Evolutionary conservation across 2,113 vertebrate species (phyloP), one percentile per base, ranked within the genome.

Genomic region (Notothenia rossii): DNA sequence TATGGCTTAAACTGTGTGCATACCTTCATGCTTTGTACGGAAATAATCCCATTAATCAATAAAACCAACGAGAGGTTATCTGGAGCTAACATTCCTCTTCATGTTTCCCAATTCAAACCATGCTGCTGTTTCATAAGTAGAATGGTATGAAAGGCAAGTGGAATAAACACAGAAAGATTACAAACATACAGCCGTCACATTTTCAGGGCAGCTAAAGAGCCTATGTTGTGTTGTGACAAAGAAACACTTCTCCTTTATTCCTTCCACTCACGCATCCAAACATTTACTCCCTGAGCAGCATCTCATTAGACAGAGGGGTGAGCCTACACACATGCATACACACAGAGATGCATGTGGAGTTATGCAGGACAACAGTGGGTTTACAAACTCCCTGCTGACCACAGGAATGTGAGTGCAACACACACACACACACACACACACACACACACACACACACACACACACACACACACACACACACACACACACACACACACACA

Each of bases 371-470:
- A 82, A 67, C 40, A 83, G 77, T 45, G 65, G 63, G 64, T 71
- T 25, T 51, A 49, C 58, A 74, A 65, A 83, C 66, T 69, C 68
- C 83, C 56, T 49, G 56, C 74, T 76, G 83, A 84, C 83, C 85
- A 56, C 79, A 90, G 88, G 91, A 90, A 92, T 91, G 87, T 75
- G 63, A 71, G 49, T 20, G 79, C 70, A 75, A 63, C 62, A 67
- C 62, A 72, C 56, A 66, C 53, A 59, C 58, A 79, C 75, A 43
- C 48, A 53, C 50, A 59, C 60, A 63, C 40, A 62, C 17, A 62
- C 2, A 22, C 22, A 22, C 22, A 22, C 22, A 22, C 22, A 22
- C 22, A 22, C 22, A 22, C 22, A 22, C 22, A 22, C 22, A 22
- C 22, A 22, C 22, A 22, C 22, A 22, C 22, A 22, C 22, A 22